Evolutionary conservation across 2,888 invertebrate species (phyloP), one percentile per base, ranked within the genome.

Genomic region (Eustalomyia histrio): DNA sequence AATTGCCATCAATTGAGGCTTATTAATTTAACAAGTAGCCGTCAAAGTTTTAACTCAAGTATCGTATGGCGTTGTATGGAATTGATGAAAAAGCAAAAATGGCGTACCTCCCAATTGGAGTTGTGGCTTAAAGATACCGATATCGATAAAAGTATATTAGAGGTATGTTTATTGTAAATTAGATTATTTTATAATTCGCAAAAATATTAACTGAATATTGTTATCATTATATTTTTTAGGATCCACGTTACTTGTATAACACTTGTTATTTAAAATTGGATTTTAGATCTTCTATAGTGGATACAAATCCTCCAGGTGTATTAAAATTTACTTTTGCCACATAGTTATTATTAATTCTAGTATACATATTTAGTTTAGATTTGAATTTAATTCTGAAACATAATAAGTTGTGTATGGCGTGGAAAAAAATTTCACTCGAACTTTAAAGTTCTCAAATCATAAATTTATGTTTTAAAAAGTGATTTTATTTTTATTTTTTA

Each of bases 111-210:
- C 10, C 83, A 83, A 0, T 58, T 87, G 16, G 86, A 87, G 47
- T 24, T 87, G 63, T 87, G 88, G 87, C 85, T 87, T 10, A 79
- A 79, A 1, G 75, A 85, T 29, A 88, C 85, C 35, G 87, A 87
- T 72, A 85, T 88, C 8, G 84, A 83, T 55, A 72, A 58, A 65
- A 69, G 33, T 72, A 61, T 83, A 55, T 69, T 83, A n/a, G 75
- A 83, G 73, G 83, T 75, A 50, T 55, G 35, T 55, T 14, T 14
- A 5, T 14, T 14, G 5, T n/a, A n/a, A n/a, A n/a, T 47, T n/a
- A 29, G 7, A 29, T 6, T 29, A 29, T 29, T 29, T 29, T 4
- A 29, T 6, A 29, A 29, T n/a, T n/a, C n/a, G 4, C 3, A 29
- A 29, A 29, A 29, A 7, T 29, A 18, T 52, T 52, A 18, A 60